Evolutionary conservation across 2,113 vertebrate species (phyloP).

Genomic region (Psammodynastes pulverulentus): DNA sequence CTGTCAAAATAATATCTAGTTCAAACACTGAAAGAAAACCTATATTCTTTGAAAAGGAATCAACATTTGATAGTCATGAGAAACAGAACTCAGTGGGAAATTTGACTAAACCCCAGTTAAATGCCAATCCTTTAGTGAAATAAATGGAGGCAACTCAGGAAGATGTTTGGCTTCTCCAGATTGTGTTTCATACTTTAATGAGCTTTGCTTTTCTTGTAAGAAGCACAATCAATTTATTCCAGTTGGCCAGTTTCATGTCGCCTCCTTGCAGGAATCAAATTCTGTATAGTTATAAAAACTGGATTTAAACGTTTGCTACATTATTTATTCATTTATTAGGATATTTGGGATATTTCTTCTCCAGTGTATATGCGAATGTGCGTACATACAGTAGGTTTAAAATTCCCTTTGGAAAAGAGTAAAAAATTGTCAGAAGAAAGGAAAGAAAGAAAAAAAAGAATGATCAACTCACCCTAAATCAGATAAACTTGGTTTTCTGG

Average conservation of each 20-base stretch:
- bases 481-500: background rate
- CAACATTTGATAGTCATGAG: background rate
- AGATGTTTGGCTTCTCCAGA: background rate
- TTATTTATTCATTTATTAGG: constrained; percentile 1
- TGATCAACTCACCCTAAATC: constrained; percentile 23
- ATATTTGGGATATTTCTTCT: background rate
- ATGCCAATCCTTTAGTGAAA: background rate
- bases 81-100: background rate
- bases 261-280: background rate
- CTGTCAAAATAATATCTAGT: background rate
- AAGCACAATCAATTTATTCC: background rate
- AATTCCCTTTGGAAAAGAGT: background rate
- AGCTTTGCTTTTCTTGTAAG: background rate
- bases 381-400: background rate
- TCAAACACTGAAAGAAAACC: background rate
- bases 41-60: background rate
- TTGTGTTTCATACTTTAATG: background rate
- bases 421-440: background rate
- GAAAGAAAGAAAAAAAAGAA: background rate
- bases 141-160: background rate
- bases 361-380: background rate
- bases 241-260: background rate
- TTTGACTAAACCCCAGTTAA: background rate
- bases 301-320: background rate
- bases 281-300: background rate